These are phyloP conservation scores for Nephrocerus scutellatus DNA, from an alignment of 2,888 invertebrate genomes.

Conservation along the genomic window DNA sequence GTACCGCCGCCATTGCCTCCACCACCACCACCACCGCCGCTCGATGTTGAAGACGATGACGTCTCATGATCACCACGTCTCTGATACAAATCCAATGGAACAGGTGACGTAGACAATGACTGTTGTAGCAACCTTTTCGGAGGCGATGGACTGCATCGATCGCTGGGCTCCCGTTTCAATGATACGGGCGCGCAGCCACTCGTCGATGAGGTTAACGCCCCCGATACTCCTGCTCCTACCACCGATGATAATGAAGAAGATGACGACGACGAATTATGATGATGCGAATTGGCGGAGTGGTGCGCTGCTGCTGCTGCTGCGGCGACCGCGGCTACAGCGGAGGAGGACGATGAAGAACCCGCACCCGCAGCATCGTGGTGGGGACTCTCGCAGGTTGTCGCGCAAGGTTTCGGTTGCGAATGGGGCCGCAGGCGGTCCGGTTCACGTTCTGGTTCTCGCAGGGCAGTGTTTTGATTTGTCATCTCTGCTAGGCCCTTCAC, in stretches of 20 bases:
- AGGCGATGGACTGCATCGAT: conserved; percentile 43
- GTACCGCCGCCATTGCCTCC: conserved; percentile 1
- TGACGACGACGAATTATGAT: conserved; percentile 25
- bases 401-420: conserved; percentile 31
- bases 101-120: no score
- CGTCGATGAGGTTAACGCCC: conserved; percentile 19
- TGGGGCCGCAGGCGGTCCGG: conserved; percentile 47
- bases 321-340: conserved; percentile 9
- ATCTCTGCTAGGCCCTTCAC: conserved; percentile 88
- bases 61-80: conserved; percentile 33
- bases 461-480: conserved; percentile 69
- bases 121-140: conserved; percentile 20
- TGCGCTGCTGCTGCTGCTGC: conserved; percentile 26
- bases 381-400: conserved; percentile 34
- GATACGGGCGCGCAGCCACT: conserved; percentile 19
- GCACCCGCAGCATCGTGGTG: conserved; percentile 25
- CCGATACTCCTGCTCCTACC: conserved; percentile 41
- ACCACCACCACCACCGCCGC: conserved; percentile 37
- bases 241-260: conserved; percentile 27
- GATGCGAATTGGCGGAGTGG: conserved; percentile 20
- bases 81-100: conserved; percentile 47
- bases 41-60: no score
- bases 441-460: conserved; percentile 51
- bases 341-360: conserved; percentile 7
- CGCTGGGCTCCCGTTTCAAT: conserved; percentile 38